Evolutionary conservation across 2,797 vertebrate genomes (phyloP), one percentile per base, ranked within the genome.

Genomic region (Kryptolebias ocellatus): DNA sequence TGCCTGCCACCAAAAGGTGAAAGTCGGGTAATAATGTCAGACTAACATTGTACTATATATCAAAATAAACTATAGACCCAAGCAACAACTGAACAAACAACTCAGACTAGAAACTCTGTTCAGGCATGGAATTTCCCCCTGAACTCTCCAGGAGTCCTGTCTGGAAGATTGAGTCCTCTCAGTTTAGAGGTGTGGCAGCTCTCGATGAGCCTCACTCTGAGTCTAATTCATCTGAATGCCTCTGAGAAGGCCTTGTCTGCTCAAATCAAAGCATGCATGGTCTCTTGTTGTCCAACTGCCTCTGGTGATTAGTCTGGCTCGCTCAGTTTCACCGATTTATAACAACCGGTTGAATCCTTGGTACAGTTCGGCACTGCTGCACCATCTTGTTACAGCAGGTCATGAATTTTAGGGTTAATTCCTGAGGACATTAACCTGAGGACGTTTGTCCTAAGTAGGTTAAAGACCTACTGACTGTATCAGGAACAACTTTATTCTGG

Each of bases 171-270:
- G 50, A 47, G 61, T 63, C 59, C 58, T 72, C 10, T 0, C n/a
- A 39, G 49, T 66, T 50, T 74, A 60, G 74, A 68, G 76, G 86
- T 78, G 84, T 54, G 73, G 72, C 72, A 29, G 66, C 55, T 60
- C 7, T 20, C 7, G 6, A 68, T n/a, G 27, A 47, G 65, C 51
- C 70, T 79, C 76, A 46, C 74, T 82, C 81, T 87, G 85, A 89
- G 72, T 39, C 72, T 87, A 83, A 90, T 83, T 64, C 56, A 14
- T 64, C 45, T 55, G 80, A 79, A 79, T 54, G 78, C 58, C 71
- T 82, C 39, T n/a, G 85, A 82, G 84, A 76, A 75, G 76, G 51
- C 39, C 53, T 76, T 76, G 90, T 86, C 88, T 72, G 67, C 83
- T 84, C 16, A 66, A 78, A 86, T 90, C 78, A 87, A 51, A 81